phyloP scores from a whole-genome alignment of 2,113 vertebrate species.

The Craseonycteris thonglongyai region DNA sequence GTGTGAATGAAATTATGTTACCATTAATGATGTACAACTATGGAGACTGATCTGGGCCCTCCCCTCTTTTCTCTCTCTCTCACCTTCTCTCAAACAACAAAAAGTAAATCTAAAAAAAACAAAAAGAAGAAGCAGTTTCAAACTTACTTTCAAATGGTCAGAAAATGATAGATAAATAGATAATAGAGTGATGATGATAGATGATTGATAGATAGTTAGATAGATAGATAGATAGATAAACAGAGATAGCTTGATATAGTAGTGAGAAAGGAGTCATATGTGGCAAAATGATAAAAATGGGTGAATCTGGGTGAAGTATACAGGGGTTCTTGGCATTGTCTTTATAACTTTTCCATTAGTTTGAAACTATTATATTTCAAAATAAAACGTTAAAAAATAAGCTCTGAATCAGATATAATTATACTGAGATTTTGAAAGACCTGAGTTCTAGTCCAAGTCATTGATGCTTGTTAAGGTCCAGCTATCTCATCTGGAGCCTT shows the following conservation, averaged over 20 bases:
- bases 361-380: not conserved
- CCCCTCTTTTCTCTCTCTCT: too few species aligned
- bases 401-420: not conserved
- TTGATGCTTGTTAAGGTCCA: not conserved
- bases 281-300: not conserved
- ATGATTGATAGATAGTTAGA: not conserved
- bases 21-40: too few species aligned
- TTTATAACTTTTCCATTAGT: not conserved
- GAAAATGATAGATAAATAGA: not conserved
- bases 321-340: not conserved
- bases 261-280: not conserved
- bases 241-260: not conserved
- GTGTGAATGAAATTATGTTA: too few species aligned
- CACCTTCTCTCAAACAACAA: too few species aligned
- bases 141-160: not conserved
- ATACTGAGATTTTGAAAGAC: not conserved
- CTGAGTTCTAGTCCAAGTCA: not conserved
- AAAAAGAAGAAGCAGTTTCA: too few species aligned
- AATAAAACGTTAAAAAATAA: not conserved
- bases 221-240: not conserved
- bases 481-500: constrained; percentile 12
- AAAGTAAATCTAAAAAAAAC: too few species aligned
- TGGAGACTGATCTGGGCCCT: too few species aligned
- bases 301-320: not conserved
- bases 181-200: not conserved